Evolutionary conservation across 1,140 invertebrate species (phyloP), one percentile per base, ranked within the genome.

Genomic region (Drosophila takahashii): DNA sequence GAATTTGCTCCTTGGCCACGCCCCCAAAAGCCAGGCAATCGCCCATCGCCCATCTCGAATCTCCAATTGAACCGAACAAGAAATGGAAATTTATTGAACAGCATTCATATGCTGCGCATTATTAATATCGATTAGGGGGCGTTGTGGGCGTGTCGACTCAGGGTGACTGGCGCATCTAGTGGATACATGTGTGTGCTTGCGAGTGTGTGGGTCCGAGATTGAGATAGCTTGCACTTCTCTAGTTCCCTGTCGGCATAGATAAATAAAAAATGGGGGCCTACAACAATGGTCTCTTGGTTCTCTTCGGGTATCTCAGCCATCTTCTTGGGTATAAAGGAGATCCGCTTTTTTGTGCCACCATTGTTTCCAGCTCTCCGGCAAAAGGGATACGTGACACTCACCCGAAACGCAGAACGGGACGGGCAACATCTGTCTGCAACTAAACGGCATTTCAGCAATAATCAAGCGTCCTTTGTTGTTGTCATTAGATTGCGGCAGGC

Each of bases 41-140:
- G 32, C 32, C 32, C 9, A 8, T 32, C 32, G 5, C 1, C 32
- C 32, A 32, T 8, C 6, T 6, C 32, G 9, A 44, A 44, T 18
- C 45, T 67, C 26, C 58, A 71, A 67, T 64, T 60, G 58, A 71
- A 62, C 26, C 64, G 66, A 54, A 37, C 71, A 60, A 64, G 65
- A 77, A 79, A 79, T 79, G 84, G 71, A 79, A 83, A 89, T 89
- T 83, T 79, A 89, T 87, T 89, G 83, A 79, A 80, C 79, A 52
- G 62, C 72, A 62, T 74, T 89, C 79, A 87, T 80, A 80, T 89
- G 84, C 71, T 87, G 71, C 79, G 79, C 76, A 76, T 86, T 86
- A 89, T 86, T 89, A 89, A 89, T 86, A 86, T 86, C 79, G 83
- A 86, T 86, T 86, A 62, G 65, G 52, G 70, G 70, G 60, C 56